Conservation (phyloP, 2,797 vertebrate species). For the Gallinago stenura region DNA sequence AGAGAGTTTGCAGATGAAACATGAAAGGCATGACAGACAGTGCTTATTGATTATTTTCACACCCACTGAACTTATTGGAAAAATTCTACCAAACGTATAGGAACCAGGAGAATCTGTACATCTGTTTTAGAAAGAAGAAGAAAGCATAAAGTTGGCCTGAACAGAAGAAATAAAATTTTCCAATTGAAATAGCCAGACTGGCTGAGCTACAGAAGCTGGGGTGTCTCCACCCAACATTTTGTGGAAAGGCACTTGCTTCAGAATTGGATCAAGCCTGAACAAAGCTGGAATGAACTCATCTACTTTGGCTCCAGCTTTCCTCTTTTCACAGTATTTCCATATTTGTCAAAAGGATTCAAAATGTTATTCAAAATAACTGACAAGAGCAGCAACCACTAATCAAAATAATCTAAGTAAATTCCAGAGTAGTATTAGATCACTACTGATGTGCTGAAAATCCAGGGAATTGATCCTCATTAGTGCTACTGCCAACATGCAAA, state of each 20-base stretch:
- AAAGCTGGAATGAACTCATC: conserved; percentile 2
- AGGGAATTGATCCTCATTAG: background rate
- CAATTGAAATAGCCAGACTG: background rate
- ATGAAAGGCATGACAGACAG: background rate
- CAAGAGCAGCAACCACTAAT: background rate
- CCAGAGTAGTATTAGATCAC: background rate
- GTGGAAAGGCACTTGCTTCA: conserved; percentile 5
- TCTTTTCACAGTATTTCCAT: background rate
- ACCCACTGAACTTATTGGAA: background rate
- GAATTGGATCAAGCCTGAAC: conserved; percentile 11
- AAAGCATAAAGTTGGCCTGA: background rate
- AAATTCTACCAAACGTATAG: background rate
- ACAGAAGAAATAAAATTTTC: background rate
- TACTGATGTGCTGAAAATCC: background rate
- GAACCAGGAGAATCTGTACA: background rate
- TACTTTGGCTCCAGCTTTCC: background rate
- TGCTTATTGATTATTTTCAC: background rate
- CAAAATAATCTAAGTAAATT: background rate
- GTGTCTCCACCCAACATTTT: background rate
- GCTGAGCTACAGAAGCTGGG: background rate
- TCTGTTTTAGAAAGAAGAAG: background rate
- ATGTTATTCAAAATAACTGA: background rate
- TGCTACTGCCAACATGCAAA: background rate
- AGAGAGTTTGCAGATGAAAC: background rate
- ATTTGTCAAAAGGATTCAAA: background rate